Conservation (phyloP, 2,888 invertebrate species). For the Lithophane semibrunnea region DNA sequence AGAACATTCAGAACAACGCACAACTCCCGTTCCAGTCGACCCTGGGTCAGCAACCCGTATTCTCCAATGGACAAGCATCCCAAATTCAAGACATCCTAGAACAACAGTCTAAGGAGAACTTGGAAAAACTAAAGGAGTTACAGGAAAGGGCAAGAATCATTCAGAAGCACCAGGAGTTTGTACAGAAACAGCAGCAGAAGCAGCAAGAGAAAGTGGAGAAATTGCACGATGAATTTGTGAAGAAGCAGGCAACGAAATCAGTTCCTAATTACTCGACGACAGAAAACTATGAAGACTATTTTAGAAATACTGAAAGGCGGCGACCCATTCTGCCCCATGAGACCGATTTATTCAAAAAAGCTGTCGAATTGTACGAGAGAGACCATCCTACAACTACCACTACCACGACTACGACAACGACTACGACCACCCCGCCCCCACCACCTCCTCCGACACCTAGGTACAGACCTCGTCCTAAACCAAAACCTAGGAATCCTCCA, state of each 20-base stretch:
- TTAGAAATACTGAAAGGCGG: slow-evolving; percentile 82
- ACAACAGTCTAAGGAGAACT: slow-evolving; percentile 91
- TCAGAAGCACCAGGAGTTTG: slow-evolving; percentile 94
- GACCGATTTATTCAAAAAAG: slow-evolving; percentile 91
- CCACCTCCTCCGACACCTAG: slow-evolving; percentile 80
- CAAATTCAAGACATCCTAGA: slow-evolving; percentile 91
- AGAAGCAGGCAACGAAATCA: slow-evolving; percentile 92
- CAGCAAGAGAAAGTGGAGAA: slow-evolving; percentile 94
- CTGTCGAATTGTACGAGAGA: slow-evolving; percentile 92
- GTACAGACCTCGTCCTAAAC: slow-evolving; percentile 80
- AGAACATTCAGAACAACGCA: slow-evolving; percentile 73
- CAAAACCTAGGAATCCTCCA: slow-evolving; percentile 83
- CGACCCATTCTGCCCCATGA: slow-evolving; percentile 92
- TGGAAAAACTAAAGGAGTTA: slow-evolving; percentile 92
- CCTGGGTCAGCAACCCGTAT: slow-evolving; percentile 84
- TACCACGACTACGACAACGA: slow-evolving; percentile 92
- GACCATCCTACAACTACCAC: slow-evolving; percentile 93
- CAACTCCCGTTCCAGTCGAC: slow-evolving; percentile 84
- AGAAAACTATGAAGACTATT: slow-evolving; percentile 85
- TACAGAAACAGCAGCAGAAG: slow-evolving; percentile 95
- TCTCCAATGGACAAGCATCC: slow-evolving; percentile 87
- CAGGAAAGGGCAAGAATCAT: slow-evolving; percentile 93
- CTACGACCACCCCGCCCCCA: slow-evolving; percentile 84
- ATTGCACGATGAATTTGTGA: slow-evolving; percentile 93
- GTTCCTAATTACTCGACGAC: slow-evolving; percentile 88